Evolutionary conservation across 2,113 vertebrate species (phyloP), one percentile per base, ranked within the genome.

Genomic region (Scatophagus argus): DNA sequence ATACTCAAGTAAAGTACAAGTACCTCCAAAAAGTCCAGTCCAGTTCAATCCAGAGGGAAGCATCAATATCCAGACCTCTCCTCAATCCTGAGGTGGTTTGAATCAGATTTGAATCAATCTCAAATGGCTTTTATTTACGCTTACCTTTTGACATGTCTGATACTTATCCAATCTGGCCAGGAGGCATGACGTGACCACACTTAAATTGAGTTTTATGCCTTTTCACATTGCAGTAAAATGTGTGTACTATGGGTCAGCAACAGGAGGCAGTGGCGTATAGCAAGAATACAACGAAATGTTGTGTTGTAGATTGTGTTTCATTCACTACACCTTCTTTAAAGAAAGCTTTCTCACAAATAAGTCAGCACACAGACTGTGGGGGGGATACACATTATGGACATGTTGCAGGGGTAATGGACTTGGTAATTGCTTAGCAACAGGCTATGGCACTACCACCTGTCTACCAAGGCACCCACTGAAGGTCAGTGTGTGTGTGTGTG

Each of bases 351-450:
- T 52, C 10, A 39, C 54, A 70, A 41, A 47, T 27, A 41, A 72
- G 61, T 25, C 38, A 59, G 29, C 46, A 44, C 68, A 82, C 52
- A 73, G 21, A 65, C 64, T 32, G 51, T 29, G 46, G 8, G 43
- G 44, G 1, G 21, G 12, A 16, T 8, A 61, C 82, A 74, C 82
- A 88, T 82, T 75, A 68, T 29, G 75, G 78, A 54, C 83, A 88
- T 83, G 81, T 82, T 81, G 90, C 72, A 75, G 77, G 79, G 87
- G 88, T 92, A 93, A 92, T 92, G 89, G 87, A 90, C 84, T 91
- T 77, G 77, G 79, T 92, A 92, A 92, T 93, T 92, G 88, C 90
- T 90, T 91, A 92, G 90, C 89, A 93, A 91, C 89, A 92, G 88
- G 84, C 83, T 88, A 44, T 81, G 78, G 79, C 83, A 83, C 59